phyloP scores from a whole-genome alignment of 1,140 invertebrate species.

The Diprion similis region DNA sequence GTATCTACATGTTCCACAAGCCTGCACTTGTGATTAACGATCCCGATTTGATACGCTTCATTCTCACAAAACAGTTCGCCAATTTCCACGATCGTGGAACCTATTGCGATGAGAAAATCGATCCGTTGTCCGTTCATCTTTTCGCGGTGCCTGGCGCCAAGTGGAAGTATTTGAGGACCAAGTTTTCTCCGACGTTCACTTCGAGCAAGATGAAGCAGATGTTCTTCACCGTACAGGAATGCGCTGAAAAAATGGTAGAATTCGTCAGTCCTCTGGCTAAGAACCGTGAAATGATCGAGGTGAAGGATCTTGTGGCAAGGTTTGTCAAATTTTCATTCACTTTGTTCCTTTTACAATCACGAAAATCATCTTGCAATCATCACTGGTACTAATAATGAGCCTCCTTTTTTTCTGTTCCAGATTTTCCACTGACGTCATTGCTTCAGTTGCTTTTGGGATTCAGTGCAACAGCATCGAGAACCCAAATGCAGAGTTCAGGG shows the following conservation, averaged over 20 bases:
- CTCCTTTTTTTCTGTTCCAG: conserved; percentile 42
- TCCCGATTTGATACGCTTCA: conserved; percentile 57
- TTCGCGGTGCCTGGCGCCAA: conserved; percentile 55
- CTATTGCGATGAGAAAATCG: conserved; percentile 57
- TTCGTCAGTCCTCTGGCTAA: conserved; percentile 35
- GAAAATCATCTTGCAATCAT: conserved; percentile 25
- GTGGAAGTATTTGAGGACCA: conserved; percentile 62
- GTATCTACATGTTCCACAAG: conserved; percentile 60
- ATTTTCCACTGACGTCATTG: conserved; percentile 68
- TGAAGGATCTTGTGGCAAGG: conserved; percentile 61
- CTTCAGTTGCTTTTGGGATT: conserved; percentile 65
- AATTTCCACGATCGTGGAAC: conserved; percentile 59
- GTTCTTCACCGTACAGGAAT: conserved; percentile 58
- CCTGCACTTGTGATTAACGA: conserved; percentile 60
- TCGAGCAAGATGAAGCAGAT: conserved; percentile 66
- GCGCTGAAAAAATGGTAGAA: conserved; percentile 48
- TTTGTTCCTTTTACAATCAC: conserved; percentile 33
- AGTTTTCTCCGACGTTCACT: conserved; percentile 66
- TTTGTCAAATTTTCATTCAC: conserved; percentile 19
- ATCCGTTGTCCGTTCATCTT: conserved; percentile 64
- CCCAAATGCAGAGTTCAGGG: conserved; percentile 38
- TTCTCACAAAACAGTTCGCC: conserved; percentile 60
- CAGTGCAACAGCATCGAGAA: conserved; percentile 63
- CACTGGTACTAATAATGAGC: conserved; percentile 29
- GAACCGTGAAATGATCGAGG: conserved; percentile 36